A percentile compares a stretch with the other conserved stretches of the same genome.
Evolutionary conservation across 2,888 invertebrate species (phyloP).

Genomic region (Aleiodes leptofemur): DNA sequence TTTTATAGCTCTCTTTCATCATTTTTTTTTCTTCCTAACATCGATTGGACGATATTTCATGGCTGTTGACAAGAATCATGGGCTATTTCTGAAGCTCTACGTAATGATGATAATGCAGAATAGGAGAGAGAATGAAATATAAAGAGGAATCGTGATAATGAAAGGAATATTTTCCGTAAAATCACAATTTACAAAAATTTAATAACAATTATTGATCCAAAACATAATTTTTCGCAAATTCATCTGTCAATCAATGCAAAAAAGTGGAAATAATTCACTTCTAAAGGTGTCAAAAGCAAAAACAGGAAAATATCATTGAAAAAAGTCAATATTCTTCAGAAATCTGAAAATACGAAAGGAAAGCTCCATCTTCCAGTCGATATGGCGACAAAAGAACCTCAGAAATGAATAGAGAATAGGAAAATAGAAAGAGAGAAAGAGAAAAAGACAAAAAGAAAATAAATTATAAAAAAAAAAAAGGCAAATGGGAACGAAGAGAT

Average conservation of each 20-base stretch:
- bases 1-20: constrained; percentile 5
- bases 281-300: no score
- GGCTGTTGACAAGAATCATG: constrained; percentile 38
- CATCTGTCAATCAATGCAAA: no score
- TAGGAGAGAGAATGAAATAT: constrained; percentile 22
- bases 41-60: constrained; percentile 48
- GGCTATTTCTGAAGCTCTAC: constrained; percentile 2
- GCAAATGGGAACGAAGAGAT: neutral
- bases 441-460: neutral
- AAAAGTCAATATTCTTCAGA: constrained; percentile 17
- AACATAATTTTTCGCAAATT: no score
- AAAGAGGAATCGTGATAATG: constrained; percentile 13
- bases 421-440: neutral
- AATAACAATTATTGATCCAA: neutral
- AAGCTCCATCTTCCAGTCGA: constrained; percentile 43
- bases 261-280: no score
- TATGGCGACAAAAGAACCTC: constrained; percentile 21
- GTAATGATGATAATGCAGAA: constrained; percentile 13
- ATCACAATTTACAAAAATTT: neutral
- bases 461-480: constrained; percentile 5
- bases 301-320: neutral
- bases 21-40: constrained; percentile 10
- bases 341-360: constrained; percentile 5
- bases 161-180: constrained; percentile 31
- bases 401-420: neutral